These are phyloP conservation scores for Leptinotarsa lineolata DNA, from an alignment of 1,140 invertebrate genomes.

Conservation along the genomic window DNA sequence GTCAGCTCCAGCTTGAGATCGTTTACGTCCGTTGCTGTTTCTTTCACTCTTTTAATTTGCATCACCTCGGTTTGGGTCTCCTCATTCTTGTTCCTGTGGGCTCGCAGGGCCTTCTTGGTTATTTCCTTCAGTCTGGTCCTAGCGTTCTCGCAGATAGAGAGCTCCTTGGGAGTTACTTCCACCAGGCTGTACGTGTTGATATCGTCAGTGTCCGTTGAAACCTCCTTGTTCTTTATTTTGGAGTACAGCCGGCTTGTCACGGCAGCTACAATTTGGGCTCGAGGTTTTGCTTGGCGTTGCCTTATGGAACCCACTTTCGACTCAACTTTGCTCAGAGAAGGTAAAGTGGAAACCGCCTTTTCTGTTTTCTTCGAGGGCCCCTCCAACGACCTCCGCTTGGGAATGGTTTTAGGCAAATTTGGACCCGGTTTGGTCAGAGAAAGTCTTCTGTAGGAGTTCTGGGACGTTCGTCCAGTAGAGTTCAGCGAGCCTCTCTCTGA, in stretches of 20 bases:
- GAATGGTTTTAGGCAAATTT: constrained; percentile 28
- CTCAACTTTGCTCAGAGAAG: constrained; percentile 31
- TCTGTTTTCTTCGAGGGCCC: constrained; percentile 14
- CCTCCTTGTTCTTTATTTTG: constrained; percentile 63
- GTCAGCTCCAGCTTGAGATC: constrained; percentile 57
- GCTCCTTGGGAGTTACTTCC: constrained; percentile 57
- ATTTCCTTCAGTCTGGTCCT: constrained; percentile 61
- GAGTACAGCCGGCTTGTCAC: constrained; percentile 71
- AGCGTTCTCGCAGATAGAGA: constrained; percentile 62
- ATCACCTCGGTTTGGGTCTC: constrained; percentile 65
- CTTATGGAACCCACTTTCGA: constrained; percentile 42
- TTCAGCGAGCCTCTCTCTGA: constrained; percentile 1
- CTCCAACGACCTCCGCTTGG: constrained; percentile 30
- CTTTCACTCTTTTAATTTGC: constrained; percentile 61
- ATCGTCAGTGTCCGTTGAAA: constrained; percentile 56
- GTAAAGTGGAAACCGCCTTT: constrained; percentile 26
- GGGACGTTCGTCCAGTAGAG: background rate
- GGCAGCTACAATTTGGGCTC: constrained; percentile 70
- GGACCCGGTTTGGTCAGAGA: constrained; percentile 36
- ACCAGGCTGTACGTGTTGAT: constrained; percentile 54
- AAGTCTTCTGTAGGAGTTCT: constrained; percentile 38
- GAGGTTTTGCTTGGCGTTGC: constrained; percentile 38
- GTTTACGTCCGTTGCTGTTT: constrained; percentile 61
- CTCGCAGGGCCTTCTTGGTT: constrained; percentile 61
- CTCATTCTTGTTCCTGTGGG: constrained; percentile 61